A percentile compares a stretch with the other conserved stretches of the same genome.
Conservation (phyloP, 2,797 vertebrate genomes). For the Poecilia picta region DNA sequence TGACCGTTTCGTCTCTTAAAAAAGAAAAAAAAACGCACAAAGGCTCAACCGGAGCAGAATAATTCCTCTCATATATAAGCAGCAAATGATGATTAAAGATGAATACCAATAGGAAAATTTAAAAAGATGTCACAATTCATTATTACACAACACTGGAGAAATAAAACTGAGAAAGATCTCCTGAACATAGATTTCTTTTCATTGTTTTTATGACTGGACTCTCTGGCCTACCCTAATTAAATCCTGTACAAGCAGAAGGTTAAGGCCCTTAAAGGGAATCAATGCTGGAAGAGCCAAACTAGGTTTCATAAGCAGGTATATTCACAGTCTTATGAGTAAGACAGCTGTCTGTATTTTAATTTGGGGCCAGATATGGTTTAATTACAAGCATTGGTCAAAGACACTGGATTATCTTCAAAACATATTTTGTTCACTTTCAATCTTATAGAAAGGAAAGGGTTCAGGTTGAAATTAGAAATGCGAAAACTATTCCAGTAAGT, state of each 20-base stretch:
- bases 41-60: constrained; percentile 40
- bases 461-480: background rate
- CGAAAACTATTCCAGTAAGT: background rate
- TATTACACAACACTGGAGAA: background rate
- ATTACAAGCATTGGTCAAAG: constrained; percentile 50
- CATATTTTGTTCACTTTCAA: constrained; percentile 27
- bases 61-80: constrained; percentile 2
- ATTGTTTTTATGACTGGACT: constrained; percentile 42
- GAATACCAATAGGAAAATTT: background rate
- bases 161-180: constrained; percentile 12
- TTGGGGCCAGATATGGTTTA: constrained; percentile 63
- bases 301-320: constrained; percentile 27
- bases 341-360: constrained; percentile 45
- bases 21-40: constrained; percentile 23
- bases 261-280: constrained; percentile 27
- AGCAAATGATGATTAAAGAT: constrained; percentile 1
- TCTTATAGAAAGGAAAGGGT: constrained; percentile 1
- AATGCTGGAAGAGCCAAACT: constrained; percentile 27
- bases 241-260: constrained; percentile 21
- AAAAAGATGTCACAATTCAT: background rate
- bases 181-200: constrained; percentile 29
- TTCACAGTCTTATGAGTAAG: constrained; percentile 39
- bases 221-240: constrained; percentile 39
- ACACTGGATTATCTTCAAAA: constrained; percentile 58
- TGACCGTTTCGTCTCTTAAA: constrained; percentile 17